A percentile compares a stretch with the other conserved stretches of the same genome.
phyloP scores from a whole-genome alignment of 2,113 vertebrate species.

The Cygnus buccinator region DNA sequence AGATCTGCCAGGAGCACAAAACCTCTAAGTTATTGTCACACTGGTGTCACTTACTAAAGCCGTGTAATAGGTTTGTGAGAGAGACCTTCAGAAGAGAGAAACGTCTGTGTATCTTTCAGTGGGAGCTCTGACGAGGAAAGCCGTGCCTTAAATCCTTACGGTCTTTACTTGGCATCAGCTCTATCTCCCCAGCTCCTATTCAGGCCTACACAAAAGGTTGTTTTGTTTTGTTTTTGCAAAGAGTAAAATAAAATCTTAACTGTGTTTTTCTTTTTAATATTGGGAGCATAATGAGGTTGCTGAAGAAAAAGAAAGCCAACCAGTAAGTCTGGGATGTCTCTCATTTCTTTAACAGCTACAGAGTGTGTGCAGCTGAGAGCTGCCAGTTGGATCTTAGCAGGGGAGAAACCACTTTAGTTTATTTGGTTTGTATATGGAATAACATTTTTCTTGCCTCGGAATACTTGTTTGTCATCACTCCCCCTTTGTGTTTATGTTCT shows the following conservation, averaged over 20 bases:
- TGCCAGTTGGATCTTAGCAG: constrained; percentile 65
- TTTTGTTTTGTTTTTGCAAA: constrained; percentile 43
- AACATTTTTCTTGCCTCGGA: constrained; percentile 72
- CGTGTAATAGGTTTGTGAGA: not conserved
- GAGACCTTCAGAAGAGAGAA: constrained; percentile 18
- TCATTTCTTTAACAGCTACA: constrained; percentile 62
- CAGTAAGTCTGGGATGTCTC: constrained; percentile 43
- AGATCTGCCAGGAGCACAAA: not conserved
- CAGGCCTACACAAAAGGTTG: not conserved
- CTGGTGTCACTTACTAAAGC: not conserved
- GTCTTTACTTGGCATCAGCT: constrained; percentile 18
- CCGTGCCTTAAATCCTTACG: not conserved
- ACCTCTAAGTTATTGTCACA: not conserved
- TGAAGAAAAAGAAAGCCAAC: constrained; percentile 47
- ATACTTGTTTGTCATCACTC: constrained; percentile 73
- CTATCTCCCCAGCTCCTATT: not conserved
- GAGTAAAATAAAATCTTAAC: constrained; percentile 49
- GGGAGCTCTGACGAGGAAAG: not conserved
- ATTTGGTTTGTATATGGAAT: constrained; percentile 69
- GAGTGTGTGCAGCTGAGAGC: constrained; percentile 53
- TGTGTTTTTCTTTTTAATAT: constrained; percentile 55
- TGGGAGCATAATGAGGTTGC: constrained; percentile 39
- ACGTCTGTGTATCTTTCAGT: not conserved
- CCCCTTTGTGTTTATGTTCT: constrained; percentile 66
- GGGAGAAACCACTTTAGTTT: constrained; percentile 70